Evolutionary conservation across 2,888 invertebrate species (phyloP), one percentile per base, ranked within the genome.

Genomic region (Dasysyrphus tricinctus): DNA sequence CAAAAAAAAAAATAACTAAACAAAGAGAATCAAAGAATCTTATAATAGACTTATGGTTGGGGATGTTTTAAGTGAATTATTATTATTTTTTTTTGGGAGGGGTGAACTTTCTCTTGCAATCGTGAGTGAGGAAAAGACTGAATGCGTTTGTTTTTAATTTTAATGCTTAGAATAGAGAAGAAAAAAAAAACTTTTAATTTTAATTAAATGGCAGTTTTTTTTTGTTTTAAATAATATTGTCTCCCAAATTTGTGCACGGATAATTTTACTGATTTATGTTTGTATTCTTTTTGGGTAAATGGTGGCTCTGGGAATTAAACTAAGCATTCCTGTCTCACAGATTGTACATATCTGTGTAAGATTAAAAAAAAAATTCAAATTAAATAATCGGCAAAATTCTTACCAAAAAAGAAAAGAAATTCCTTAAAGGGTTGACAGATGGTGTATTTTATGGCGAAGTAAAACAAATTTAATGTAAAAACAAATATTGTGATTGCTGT

Each of bases 401-500:
- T 70, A 70, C 63, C 34, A 42, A 69, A 65, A 69, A 63, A 51
- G 32, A 32, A 5, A 37, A 63, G 54, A 63, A 51, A 63, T 39
- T 32, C 51, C 47, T 12, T 44, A 63, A 78, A 63, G 73, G 54
- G 67, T 34, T 65, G 11, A 14, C 47, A 73, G 59, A 54, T 44
- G 44, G 49, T 56, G 47, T 70, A 70, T 81, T 61, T 19, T 24
- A 69, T 54, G 44, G 69, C 69, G 73, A 75, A 49, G 51, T 70
- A 65, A 72, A 39, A 57, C 24, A 59, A 37, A 47, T 47, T 56
- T 39, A 69, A 59, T 32, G 49, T 32, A 61, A 44, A 69, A 69
- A 70, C 74, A 79, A 79, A 83, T 70, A 81, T 85, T 85, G 85
- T 85, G 85, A 85, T 85, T 85, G 81, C 39, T 81, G 69, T 78